A percentile compares a stretch with the other conserved stretches of the same genome.
These are phyloP conservation scores for Myripristis jacobus DNA, from an alignment of 2,797 vertebrate species.

Conservation along the genomic window DNA sequence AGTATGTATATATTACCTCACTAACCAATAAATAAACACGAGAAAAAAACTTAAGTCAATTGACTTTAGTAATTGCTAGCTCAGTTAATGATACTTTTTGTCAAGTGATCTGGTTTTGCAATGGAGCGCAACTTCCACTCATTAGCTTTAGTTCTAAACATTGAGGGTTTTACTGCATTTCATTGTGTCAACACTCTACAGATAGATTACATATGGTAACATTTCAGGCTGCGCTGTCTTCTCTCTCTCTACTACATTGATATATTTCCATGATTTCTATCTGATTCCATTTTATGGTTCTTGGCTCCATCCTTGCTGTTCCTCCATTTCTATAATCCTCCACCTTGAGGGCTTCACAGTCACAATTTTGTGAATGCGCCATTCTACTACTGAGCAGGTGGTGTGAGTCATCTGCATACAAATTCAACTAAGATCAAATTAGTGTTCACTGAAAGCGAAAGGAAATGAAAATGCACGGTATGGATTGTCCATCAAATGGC, in stretches of 20 bases:
- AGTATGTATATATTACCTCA: conserved; percentile 69
- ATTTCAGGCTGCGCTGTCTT: conserved; percentile 50
- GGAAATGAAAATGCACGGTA: conserved; percentile 6
- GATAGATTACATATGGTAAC: conserved; percentile 52
- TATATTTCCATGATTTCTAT: conserved; percentile 63
- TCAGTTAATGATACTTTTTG: conserved; percentile 23
- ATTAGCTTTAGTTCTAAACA: conserved; percentile 18
- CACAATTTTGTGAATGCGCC: conserved; percentile 16
- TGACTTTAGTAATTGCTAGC: conserved; percentile 61
- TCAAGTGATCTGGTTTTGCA: conserved; percentile 31
- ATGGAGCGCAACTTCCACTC: conserved; percentile 40
- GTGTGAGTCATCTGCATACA: conserved; percentile 14
- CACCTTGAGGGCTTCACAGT: conserved; percentile 24
- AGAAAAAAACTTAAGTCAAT: conserved; percentile 52
- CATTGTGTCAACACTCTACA: conserved; percentile 43
- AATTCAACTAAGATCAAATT: conserved; percentile 19
- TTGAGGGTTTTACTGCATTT: conserved; percentile 27
- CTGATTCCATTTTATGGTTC: conserved; percentile 65
- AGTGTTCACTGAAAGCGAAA: conserved; percentile 24
- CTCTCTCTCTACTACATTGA: conserved; percentile 20
- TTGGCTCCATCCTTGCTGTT: conserved; percentile 47
- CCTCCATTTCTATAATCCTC: conserved; percentile 32
- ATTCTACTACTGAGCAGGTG: conserved; percentile 24
- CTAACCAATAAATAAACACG: conserved; percentile 69
- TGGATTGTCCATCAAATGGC: conserved; percentile 6